Evolutionary conservation across 2,113 vertebrate species (phyloP), one percentile per base, ranked within the genome.

Genomic region (Gopherus evgoodei): DNA sequence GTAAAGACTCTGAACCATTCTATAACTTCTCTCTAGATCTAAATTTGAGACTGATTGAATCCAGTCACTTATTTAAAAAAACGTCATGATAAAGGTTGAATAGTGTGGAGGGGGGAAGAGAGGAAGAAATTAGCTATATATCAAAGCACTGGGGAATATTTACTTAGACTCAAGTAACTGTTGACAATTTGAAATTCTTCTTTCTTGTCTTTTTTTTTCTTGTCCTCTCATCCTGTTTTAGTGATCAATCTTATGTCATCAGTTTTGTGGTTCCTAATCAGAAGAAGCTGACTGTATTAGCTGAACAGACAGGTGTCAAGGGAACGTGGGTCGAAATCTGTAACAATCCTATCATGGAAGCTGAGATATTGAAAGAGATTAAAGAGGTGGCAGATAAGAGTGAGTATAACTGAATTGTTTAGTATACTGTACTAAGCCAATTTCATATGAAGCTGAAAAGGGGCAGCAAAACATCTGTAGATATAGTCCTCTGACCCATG

Each of bases 221-320:
- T 88, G 91, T 94, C 94, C 90, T 93, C 56, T 69, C 49, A 81
- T 87, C 75, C 49, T 53, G 35, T 96, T 95, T 72, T 96, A 99
- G 99, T 86, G 99, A 99, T 49, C 99, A 99, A 97, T 99, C 99
- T 90, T 99, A 99, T 0, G 98, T 99, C 93, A 99, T 99, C 98
- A 99, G 99, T 97, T 99, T 99, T 92, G 99, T 99, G 98, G 99
- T 99, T 96, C 99, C 99, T 49, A 99, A 99, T 95, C 99, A 99
- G 97, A 99, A 99, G 97, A 98, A 90, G 89, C 93, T 99, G 97
- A 99, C 94, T 0, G 98, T 98, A 17, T 69, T 99, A 96, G 99
- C 99, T 80, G 99, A 98, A 93, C 98, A 98, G 98, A 99, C 98
- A 11, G 98, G 98, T 24, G 97, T 99, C 5, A 94, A 95, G 82